Evolutionary conservation across 37 sponge, comb jelly and placozoan species (phyloP).

Genomic region (Halisarca cf. caerulea): DNA sequence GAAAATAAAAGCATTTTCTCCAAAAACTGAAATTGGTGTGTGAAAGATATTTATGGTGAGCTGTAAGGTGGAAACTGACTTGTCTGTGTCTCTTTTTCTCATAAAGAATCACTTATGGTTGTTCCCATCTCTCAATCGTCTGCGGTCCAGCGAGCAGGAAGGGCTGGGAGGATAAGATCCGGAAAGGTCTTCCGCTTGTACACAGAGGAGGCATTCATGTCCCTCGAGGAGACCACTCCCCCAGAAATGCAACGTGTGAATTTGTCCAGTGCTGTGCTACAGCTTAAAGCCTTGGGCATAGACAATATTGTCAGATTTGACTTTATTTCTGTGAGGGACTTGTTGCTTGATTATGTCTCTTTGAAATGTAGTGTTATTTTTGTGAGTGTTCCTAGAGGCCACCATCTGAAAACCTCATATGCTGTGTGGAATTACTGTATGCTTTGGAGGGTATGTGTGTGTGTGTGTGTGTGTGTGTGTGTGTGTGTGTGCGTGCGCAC

Average conservation of each 20-base stretch:
- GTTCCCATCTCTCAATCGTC: conserved; percentile 89
- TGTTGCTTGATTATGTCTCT: no score
- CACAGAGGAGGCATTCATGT: conserved; percentile 64
- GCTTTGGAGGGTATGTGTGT: conserved; percentile 73
- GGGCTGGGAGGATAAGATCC: conserved; percentile 90
- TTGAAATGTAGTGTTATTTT: neutral
- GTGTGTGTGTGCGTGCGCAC: no score
- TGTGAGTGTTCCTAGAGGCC: conserved; percentile 61
- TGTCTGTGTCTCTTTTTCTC: neutral
- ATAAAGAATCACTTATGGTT: conserved; percentile 79
- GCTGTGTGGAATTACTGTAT: conserved; percentile 86
- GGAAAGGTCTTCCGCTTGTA: conserved; percentile 83
- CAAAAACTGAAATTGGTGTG: conserved; percentile 71
- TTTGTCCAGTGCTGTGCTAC: conserved; percentile 83
- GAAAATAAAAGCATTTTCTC: conserved; percentile 75
- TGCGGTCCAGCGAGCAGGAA: conserved; percentile 84
- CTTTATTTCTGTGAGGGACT: conserved; percentile 75
- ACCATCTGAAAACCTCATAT: conserved; percentile 75
- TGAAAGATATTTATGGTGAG: no score
- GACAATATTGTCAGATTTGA: conserved; percentile 89
- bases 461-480: no score
- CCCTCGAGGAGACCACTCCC: conserved; percentile 50
- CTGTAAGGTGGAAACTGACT: no score
- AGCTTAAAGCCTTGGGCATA: conserved; percentile 88
- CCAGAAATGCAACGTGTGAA: conserved; percentile 85